A percentile compares a stretch with the other conserved stretches of the same genome.
phyloP scores from a whole-genome alignment of 2,888 invertebrate genomes.

The Dicyrtoma fusca region DNA sequence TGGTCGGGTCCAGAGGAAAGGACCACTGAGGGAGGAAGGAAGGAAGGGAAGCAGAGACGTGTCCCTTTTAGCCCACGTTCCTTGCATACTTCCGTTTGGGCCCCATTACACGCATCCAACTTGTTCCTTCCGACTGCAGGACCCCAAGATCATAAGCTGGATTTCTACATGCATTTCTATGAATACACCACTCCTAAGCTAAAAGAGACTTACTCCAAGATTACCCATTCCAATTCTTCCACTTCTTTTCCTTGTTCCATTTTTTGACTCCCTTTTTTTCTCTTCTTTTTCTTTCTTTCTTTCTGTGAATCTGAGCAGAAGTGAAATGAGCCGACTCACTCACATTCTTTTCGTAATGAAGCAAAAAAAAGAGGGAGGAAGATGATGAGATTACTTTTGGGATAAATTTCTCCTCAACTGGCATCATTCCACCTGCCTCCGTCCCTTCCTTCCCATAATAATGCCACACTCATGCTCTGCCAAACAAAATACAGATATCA shows the following conservation, averaged over 20 bases:
- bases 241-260: too few species aligned
- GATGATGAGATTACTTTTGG: slow-evolving; percentile 18
- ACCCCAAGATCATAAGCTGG: not conserved
- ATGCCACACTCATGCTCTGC: not conserved
- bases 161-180: not conserved
- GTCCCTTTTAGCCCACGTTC: slow-evolving; percentile 9
- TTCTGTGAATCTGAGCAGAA: slow-evolving; percentile 33
- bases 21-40: not conserved
- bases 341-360: slow-evolving; percentile 17
- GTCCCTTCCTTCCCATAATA: slow-evolving; percentile 3
- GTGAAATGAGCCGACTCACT: slow-evolving; percentile 18
- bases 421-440: slow-evolving; percentile 23
- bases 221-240: not conserved
- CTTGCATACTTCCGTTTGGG: slow-evolving; percentile 27
- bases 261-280: slow-evolving; percentile 28
- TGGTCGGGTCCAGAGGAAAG: not conserved
- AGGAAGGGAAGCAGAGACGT: not conserved
- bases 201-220: slow-evolving; percentile 35
- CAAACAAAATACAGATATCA: slow-evolving; percentile 8
- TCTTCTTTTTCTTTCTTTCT: slow-evolving; percentile 2
- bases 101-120: slow-evolving; percentile 6
- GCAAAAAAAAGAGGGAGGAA: not conserved
- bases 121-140: not conserved
- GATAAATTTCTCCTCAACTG: slow-evolving; percentile 21
- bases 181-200: not conserved